Percentiles rank a stretch among this genome's conserved stretches.
These are phyloP conservation scores for Heteronetta atricapilla DNA, from an alignment of 2,113 vertebrate species.

Conservation along the genomic window DNA sequence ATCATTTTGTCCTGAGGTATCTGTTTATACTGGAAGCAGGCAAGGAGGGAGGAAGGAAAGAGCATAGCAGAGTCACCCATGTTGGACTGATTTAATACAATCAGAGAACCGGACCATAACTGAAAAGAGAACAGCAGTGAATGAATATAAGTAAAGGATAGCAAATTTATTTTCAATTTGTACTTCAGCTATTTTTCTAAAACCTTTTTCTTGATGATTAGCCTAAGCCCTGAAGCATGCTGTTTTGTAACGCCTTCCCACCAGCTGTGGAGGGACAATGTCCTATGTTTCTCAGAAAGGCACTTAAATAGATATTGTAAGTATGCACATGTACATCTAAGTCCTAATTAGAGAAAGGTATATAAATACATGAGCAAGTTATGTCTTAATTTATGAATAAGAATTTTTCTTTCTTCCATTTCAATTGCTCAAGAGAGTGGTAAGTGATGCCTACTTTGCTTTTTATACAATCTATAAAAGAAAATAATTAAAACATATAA, in stretches of 20 bases:
- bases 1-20: not conserved
- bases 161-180: not conserved
- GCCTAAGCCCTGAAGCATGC: not conserved
- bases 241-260: not conserved
- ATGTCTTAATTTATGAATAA: not conserved
- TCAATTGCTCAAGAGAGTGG: not conserved
- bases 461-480: not conserved
- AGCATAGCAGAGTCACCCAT: not conserved
- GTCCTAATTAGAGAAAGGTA: not conserved
- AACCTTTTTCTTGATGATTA: not conserved
- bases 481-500: not conserved
- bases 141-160: not conserved
- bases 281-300: not conserved
- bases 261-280: accelerated
- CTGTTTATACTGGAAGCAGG: not conserved
- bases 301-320: not conserved
- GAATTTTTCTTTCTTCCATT: not conserved
- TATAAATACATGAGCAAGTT: not conserved
- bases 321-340: accelerated
- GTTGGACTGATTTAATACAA: not conserved
- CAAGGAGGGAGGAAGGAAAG: not conserved
- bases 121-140: not conserved
- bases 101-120: not conserved
- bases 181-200: not conserved
- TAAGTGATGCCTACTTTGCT: not conserved